Conservation (phyloP, 2,797 vertebrate species). For the Neosalanx taihuensis region DNA sequence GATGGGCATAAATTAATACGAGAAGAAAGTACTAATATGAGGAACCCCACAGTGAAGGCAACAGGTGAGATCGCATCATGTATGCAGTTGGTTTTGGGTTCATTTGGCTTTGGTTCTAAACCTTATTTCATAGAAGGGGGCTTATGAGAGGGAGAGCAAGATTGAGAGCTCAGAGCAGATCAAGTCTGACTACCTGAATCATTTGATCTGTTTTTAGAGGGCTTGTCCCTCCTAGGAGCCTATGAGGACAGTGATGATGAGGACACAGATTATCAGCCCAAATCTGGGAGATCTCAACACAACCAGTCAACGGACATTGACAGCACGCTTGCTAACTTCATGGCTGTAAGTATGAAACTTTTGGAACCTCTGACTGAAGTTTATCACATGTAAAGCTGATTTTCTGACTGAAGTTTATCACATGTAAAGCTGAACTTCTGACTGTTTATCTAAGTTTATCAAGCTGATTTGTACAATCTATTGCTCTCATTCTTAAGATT, state of each 20-base stretch:
- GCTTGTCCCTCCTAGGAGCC: constrained; percentile 90
- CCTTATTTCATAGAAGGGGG: background rate
- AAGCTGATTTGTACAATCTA: too few relatives aligned
- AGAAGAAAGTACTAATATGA: constrained; percentile 66
- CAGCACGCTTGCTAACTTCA: constrained; percentile 93
- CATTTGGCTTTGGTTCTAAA: background rate
- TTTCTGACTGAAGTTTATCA: background rate
- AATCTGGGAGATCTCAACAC: constrained; percentile 68
- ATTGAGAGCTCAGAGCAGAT: background rate
- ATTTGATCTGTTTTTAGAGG: constrained; percentile 71
- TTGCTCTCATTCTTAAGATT: too few relatives aligned
- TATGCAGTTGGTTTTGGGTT: background rate
- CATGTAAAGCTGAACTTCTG: background rate
- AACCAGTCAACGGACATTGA: constrained; percentile 86
- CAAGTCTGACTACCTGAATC: background rate
- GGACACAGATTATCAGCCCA: constrained; percentile 62
- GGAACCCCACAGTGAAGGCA: constrained; percentile 81
- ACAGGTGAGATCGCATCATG: constrained; percentile 76
- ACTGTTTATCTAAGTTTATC: background rate
- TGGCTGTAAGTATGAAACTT: constrained; percentile 83
- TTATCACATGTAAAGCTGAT: background rate
- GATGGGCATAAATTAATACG: constrained; percentile 70
- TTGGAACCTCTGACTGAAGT: background rate
- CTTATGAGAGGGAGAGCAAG: background rate
- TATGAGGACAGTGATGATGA: constrained; percentile 98